phyloP scores from a whole-genome alignment of 2,797 vertebrate genomes.

The Silurus lanzhouensis region DNA sequence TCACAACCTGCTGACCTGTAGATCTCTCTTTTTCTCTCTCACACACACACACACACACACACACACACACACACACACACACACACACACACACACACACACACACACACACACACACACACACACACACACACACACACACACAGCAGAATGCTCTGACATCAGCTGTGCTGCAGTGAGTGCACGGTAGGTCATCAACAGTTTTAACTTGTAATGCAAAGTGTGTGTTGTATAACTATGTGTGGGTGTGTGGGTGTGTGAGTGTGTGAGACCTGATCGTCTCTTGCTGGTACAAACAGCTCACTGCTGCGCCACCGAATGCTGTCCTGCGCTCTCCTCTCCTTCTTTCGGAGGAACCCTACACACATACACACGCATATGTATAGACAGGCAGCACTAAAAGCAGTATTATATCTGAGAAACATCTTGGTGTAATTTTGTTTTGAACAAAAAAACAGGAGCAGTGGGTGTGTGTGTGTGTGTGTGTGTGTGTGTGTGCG shows the following conservation, averaged over 20 bases:
- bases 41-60: background rate
- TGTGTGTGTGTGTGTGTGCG: background rate
- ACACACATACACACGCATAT: conserved; percentile 33
- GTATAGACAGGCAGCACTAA: conserved; percentile 12
- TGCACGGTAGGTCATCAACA: conserved; percentile 75
- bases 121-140: background rate
- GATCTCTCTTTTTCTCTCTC: background rate
- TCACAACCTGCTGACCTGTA: conserved; percentile 69
- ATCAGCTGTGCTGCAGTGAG: conserved; percentile 65
- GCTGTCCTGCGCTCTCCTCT: conserved; percentile 80
- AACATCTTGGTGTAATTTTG: conserved; percentile 1
- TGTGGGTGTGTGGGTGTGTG: conserved; percentile 20
- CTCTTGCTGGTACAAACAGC: conserved; percentile 95
- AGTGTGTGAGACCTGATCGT: conserved; percentile 85
- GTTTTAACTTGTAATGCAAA: conserved; percentile 63
- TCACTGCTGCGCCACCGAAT: conserved; percentile 91
- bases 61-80: background rate
- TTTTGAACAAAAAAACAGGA: background rate
- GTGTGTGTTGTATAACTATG: conserved; percentile 15
- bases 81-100: background rate
- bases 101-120: background rate
- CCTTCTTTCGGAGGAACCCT: conserved; percentile 76
- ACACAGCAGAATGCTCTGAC: background rate
- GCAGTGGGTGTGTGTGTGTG: background rate
- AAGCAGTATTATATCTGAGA: conserved; percentile 18